Conservation (phyloP, 2,888 invertebrate genomes). For the Erynnis tages region DNA sequence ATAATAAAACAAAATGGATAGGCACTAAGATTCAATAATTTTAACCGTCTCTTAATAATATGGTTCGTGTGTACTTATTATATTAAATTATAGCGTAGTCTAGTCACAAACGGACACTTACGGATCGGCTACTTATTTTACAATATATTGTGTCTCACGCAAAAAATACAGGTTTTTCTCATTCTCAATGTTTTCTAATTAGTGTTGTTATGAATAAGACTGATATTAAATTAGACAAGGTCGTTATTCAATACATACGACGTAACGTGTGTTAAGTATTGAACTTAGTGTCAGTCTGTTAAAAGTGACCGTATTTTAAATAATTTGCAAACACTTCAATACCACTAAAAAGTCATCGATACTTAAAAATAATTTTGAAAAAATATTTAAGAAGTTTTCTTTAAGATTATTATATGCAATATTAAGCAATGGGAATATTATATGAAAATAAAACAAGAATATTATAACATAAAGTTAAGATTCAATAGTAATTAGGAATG, state of each 20-base stretch:
- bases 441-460: too few species aligned
- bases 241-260: conserved; percentile 20
- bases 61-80: conserved; percentile 48
- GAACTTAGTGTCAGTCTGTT: conserved; percentile 48
- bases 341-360: not conserved
- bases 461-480: too few species aligned
- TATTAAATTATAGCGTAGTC: conserved; percentile 44
- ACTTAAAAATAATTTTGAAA: not conserved
- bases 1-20: conserved; percentile 32
- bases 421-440: too few species aligned
- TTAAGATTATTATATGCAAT: too few species aligned
- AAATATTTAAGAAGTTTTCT: too few species aligned
- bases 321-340: conserved; percentile 31
- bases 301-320: conserved; percentile 22
- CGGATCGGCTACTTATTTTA: conserved; percentile 37
- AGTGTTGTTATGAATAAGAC: conserved; percentile 45
- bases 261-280: conserved; percentile 26
- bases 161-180: not conserved
- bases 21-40: conserved; percentile 52
- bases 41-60: conserved; percentile 34
- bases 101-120: conserved; percentile 55
- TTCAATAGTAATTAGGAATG: too few species aligned
- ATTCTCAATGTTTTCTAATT: conserved; percentile 5
- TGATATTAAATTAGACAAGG: conserved; percentile 41
- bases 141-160: conserved; percentile 5